Evolutionary conservation across 1,140 invertebrate genomes (phyloP).

Genomic region (Vanessa atalanta): DNA sequence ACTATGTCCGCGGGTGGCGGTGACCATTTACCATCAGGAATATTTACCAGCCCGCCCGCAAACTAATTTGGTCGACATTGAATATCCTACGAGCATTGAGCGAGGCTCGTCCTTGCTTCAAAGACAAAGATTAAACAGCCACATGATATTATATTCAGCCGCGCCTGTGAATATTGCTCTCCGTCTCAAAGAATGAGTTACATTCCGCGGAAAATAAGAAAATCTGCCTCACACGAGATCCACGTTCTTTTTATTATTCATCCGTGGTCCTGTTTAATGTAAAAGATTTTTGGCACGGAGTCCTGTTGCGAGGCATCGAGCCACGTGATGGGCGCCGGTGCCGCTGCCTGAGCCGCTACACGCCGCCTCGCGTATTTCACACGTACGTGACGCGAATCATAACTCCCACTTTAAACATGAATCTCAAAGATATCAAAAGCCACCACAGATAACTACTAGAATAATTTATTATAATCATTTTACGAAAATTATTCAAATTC

Average conservation of each 20-base stretch:
- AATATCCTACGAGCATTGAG: too few relatives aligned
- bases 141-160: too few relatives aligned
- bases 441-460: background rate
- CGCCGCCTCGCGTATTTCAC: background rate
- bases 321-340: slow-evolving; percentile 13
- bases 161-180: background rate
- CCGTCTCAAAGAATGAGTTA: background rate
- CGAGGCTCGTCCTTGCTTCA: too few relatives aligned
- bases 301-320: background rate
- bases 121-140: too few relatives aligned
- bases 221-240: background rate
- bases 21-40: too few relatives aligned
- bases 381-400: background rate
- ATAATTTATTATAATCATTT: background rate
- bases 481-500: background rate
- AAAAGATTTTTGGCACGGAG: slow-evolving; percentile 17
- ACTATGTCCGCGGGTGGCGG: too few relatives aligned
- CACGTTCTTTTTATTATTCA: slow-evolving; percentile 6
- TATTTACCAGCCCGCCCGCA: too few relatives aligned
- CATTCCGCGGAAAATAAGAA: slow-evolving; percentile 4
- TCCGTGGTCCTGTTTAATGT: slow-evolving; percentile 16
- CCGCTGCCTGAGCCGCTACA: background rate
- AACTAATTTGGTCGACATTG: too few relatives aligned
- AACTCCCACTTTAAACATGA: background rate
- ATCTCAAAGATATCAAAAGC: background rate